A percentile compares a stretch with the other conserved stretches of the same genome.
Evolutionary conservation across 2,113 vertebrate species (phyloP).

Genomic region (Asarcornis scutulata): DNA sequence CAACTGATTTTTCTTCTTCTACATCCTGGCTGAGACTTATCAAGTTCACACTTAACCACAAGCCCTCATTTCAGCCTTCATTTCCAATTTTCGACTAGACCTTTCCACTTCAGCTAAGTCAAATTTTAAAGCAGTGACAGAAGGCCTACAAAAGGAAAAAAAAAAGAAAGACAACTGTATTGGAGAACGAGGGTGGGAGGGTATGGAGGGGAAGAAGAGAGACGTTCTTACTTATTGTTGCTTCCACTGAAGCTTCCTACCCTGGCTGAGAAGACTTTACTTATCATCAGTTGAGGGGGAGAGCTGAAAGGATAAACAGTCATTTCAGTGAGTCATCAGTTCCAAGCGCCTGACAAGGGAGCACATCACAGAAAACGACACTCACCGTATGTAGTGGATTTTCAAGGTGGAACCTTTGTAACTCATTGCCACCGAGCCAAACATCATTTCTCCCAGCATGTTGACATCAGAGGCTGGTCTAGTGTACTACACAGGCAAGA

Average conservation of each 20-base stretch:
- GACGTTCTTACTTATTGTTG: slow-evolving; percentile 82
- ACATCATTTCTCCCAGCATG: slow-evolving; percentile 92
- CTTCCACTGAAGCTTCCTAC: slow-evolving; percentile 86
- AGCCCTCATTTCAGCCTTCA: neutral
- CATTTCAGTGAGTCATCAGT: slow-evolving; percentile 25
- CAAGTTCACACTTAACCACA: neutral
- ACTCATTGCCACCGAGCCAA: slow-evolving; percentile 89
- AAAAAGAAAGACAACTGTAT: neutral
- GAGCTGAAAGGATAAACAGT: slow-evolving; percentile 76
- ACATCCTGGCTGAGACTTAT: neutral
- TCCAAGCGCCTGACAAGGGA: neutral
- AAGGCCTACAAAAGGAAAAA: neutral
- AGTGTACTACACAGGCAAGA: slow-evolving; percentile 75
- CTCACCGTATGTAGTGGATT: slow-evolving; percentile 89
- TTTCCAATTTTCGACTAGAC: neutral
- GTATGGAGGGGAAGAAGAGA: neutral
- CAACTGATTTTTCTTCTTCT: too few relatives aligned
- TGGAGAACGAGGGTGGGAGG: neutral
- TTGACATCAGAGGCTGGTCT: slow-evolving; percentile 88
- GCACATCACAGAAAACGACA: neutral
- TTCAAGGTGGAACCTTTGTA: slow-evolving; percentile 88
- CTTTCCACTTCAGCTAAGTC: neutral
- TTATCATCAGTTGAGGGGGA: slow-evolving; percentile 91
- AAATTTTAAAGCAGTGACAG: neutral
- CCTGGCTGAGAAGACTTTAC: slow-evolving; percentile 89